Base-by-base conservation (phyloP, 1,140 invertebrate species). In the Zeugodacus cucurbitae region DNA sequence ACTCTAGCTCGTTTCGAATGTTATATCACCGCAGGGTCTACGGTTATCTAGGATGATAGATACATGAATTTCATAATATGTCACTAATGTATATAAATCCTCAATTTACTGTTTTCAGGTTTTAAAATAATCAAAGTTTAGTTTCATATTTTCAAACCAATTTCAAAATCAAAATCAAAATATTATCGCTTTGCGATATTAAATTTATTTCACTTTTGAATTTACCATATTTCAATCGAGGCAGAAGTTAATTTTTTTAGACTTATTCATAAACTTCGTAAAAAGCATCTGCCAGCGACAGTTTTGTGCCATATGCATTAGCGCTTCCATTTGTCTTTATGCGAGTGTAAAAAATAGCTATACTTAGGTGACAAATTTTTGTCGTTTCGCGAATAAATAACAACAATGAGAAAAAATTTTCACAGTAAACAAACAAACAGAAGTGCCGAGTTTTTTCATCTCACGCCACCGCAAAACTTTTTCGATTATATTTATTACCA, bases 381-480 rank as follows among this genome's bases (percentile, higher is more conserved):
- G 74, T 41, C 34, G 34, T 37, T 37, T 74, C 48, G 67, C n/a
- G 62, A 34, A 67, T 14, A 67, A 32, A 67, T 26, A 67, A 67
- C 29, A 67, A 67, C 62, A 48, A 17, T 22, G 14, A 14, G 14
- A 54, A 82, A 48, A 44, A 82, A 3, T 82, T 82, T 82, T 82
- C 74, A 82, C 74, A 48, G 74, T 82, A 34, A 82, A 82, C 74
- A 70, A 70, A 70, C 67, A n/a, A 82, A 82, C 5, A 59, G 44
- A 48, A 82, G 26, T 54, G 5, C 2, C 41, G 34, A 82, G n/a
- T 82, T 82, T 82, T 82, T n/a, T 37, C 74, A 82, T 82, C 48
- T 82, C 74, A 82, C 41, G 74, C 74, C 41, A 82, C 74, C 74
- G 11, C 74, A 82, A 29, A 82, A 82, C 41, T 82, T 82, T 74